Percentiles rank a stretch among this genome's conserved stretches.
Evolutionary conservation across 2,888 invertebrate genomes (phyloP).

Genomic region (Apodemia hepburni): DNA sequence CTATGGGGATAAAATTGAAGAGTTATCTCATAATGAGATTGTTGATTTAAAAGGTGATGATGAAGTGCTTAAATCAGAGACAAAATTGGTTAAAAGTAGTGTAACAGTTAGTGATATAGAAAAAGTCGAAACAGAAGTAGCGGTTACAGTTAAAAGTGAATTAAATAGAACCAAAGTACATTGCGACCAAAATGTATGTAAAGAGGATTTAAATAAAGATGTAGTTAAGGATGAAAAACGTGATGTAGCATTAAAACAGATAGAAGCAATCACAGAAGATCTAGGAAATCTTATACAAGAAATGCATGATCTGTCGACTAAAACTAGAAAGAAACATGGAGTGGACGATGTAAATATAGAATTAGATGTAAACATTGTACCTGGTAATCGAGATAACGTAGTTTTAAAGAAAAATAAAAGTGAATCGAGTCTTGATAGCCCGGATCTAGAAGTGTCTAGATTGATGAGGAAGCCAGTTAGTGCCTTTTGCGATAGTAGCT

Average conservation of each 20-base stretch:
- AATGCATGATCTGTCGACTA: constrained; percentile 55
- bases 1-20: constrained; percentile 46
- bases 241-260: constrained; percentile 52
- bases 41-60: constrained; percentile 38
- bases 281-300: constrained; percentile 64
- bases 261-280: constrained; percentile 62
- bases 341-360: constrained; percentile 36
- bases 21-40: constrained; percentile 46
- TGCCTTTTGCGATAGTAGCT: constrained; percentile 68
- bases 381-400: constrained; percentile 58
- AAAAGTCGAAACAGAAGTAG: constrained; percentile 44
- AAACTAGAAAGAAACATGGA: constrained; percentile 37
- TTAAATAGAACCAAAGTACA: constrained; percentile 47
- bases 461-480: constrained; percentile 66
- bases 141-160: constrained; percentile 47
- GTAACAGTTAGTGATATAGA: constrained; percentile 43
- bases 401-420: constrained; percentile 75
- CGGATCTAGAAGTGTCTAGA: constrained; percentile 73
- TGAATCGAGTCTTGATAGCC: constrained; percentile 75
- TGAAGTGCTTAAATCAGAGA: constrained; percentile 45
- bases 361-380: constrained; percentile 51
- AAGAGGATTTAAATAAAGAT: constrained; percentile 21
- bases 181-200: constrained; percentile 40
- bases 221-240: constrained; percentile 41
- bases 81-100: constrained; percentile 48